phyloP scores from a whole-genome alignment of 2,888 invertebrate genomes.

The Drosophila demipolita region DNA sequence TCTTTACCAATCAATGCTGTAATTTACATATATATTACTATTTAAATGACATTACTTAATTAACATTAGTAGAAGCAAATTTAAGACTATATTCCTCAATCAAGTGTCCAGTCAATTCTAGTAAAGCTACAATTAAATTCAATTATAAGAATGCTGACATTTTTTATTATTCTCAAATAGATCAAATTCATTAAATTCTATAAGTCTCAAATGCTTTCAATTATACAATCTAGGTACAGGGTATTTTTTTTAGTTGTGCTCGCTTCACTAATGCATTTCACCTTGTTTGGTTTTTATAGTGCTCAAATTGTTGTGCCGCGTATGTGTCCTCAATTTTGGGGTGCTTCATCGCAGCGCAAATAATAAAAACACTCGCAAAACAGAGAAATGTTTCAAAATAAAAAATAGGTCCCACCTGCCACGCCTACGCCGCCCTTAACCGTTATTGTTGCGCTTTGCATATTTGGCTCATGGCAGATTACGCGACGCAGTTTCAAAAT shows the following conservation, averaged over 20 bases:
- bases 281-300: constrained; percentile 20
- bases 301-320: constrained; percentile 69
- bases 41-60: not conserved
- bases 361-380: not conserved
- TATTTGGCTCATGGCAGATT: constrained; percentile 80
- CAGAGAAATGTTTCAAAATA: not conserved
- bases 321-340: constrained; percentile 71
- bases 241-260: not conserved
- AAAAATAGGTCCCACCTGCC: constrained; percentile 5
- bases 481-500: constrained; percentile 76
- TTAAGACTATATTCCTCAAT: no score
- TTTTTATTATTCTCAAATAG: no score
- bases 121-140: not conserved
- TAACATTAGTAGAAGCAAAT: not conserved
- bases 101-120: not conserved
- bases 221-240: not conserved
- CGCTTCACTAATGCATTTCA: not conserved
- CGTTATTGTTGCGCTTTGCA: constrained; percentile 57
- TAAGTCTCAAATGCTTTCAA: not conserved
- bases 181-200: not conserved
- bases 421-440: constrained; percentile 30
- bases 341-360: constrained; percentile 45
- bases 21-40: not conserved
- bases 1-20: no score
- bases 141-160: not conserved